phyloP scores from a whole-genome alignment of 2,113 vertebrate species.

The Rhipidura dahli region DNA sequence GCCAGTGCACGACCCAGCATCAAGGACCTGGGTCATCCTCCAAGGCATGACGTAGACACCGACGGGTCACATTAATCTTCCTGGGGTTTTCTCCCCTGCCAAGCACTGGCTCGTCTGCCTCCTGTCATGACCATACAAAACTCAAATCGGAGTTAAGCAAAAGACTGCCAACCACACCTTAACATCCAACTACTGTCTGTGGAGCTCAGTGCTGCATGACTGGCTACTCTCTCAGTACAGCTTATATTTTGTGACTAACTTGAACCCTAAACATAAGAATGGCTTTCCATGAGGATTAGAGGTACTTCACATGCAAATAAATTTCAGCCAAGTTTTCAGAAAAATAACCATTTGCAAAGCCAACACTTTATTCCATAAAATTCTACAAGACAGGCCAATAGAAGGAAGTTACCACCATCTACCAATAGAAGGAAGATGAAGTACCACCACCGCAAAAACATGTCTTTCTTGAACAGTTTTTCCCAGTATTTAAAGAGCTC shows the following conservation, averaged over 20 bases:
- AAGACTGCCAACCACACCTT: not conserved
- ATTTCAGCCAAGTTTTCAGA: not conserved
- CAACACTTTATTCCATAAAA: not conserved
- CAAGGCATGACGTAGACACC: not conserved
- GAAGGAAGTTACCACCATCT: not conserved
- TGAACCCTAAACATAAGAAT: not conserved
- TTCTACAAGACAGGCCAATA: not conserved
- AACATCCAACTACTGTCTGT: not conserved
- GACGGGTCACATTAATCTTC: not conserved
- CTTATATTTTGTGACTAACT: not conserved
- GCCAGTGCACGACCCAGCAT: not conserved
- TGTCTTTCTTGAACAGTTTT: not conserved
- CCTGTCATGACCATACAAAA: not conserved
- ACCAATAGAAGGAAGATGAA: not conserved
- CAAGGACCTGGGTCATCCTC: not conserved
- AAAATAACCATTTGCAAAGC: not conserved
- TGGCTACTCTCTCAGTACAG: not conserved
- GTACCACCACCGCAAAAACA: not conserved
- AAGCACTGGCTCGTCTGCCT: not conserved
- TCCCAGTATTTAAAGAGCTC: not conserved
- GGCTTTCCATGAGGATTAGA: not conserved
- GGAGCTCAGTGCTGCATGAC: not conserved
- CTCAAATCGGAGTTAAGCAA: not conserved
- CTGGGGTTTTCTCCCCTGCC: not conserved
- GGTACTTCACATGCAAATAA: not conserved